Percentiles rank a stretch among this genome's conserved stretches.
These are phyloP conservation scores for Poeciliopsis turneri DNA, from an alignment of 2,797 vertebrate species.

Conservation along the genomic window DNA sequence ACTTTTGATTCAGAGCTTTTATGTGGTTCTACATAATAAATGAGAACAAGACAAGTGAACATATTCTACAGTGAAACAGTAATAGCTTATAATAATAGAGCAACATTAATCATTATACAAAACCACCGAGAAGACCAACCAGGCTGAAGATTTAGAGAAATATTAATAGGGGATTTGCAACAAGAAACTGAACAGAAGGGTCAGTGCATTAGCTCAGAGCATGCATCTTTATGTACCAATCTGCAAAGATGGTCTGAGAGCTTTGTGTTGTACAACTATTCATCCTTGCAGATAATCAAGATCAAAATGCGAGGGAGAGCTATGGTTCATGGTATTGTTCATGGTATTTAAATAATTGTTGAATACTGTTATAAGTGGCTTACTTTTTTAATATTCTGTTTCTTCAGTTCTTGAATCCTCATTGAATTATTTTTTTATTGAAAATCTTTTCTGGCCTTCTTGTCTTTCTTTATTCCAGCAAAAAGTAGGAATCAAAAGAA, in stretches of 20 bases:
- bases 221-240: not conserved
- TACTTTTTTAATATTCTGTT: not conserved
- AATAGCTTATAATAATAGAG: not conserved
- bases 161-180: slow-evolving; percentile 1
- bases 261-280: not conserved
- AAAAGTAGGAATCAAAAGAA: not conserved
- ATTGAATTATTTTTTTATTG: not conserved
- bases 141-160: not conserved
- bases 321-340: not conserved
- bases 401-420: not conserved
- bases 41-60: not conserved
- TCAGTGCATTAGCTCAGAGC: not conserved
- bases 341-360: not conserved
- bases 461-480: not conserved
- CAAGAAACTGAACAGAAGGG: not conserved
- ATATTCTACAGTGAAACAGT: not conserved
- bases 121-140: not conserved
- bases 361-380: not conserved
- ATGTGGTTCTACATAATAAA: not conserved
- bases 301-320: not conserved
- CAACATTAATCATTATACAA: not conserved
- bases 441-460: not conserved
- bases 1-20: not conserved
- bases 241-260: not conserved
- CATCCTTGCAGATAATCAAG: not conserved